Conservation (phyloP, 2,797 vertebrate species). For the Bucorvus abyssinicus region DNA sequence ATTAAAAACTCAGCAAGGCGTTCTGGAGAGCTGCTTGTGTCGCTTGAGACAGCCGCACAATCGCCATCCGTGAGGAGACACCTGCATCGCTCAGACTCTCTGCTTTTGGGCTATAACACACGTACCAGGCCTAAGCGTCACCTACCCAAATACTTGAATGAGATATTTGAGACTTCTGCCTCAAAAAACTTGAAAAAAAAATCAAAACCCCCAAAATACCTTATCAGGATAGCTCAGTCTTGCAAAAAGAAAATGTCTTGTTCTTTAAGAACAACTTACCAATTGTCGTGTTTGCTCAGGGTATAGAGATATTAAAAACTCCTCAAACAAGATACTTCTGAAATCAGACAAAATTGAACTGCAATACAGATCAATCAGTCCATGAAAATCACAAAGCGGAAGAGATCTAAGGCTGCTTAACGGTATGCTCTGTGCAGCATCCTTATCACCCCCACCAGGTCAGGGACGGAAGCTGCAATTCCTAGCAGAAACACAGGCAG, state of each 20-base stretch:
- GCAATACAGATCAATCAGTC: neutral
- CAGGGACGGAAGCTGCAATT: neutral
- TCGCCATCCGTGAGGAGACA: neutral
- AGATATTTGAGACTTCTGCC: neutral
- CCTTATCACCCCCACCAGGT: neutral
- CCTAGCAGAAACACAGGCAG: neutral
- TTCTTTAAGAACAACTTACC: neutral
- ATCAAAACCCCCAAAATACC: neutral
- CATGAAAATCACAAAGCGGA: neutral
- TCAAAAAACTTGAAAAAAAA: neutral
- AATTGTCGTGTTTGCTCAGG: neutral
- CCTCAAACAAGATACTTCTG: neutral
- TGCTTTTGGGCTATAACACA: neutral
- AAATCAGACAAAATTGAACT: constrained; percentile 23
- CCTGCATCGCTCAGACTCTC: neutral
- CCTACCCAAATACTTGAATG: neutral
- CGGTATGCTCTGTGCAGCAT: neutral
- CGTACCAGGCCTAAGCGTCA: neutral
- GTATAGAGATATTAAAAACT: neutral
- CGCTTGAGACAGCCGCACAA: neutral
- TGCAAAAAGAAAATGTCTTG: neutral
- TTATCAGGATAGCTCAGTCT: neutral
- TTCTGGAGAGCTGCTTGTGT: neutral
- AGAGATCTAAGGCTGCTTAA: neutral
- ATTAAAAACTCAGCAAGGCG: neutral